Evolutionary conservation across 2,888 invertebrate species (phyloP), one percentile per base, ranked within the genome.

Genomic region (Aphidius colemani): DNA sequence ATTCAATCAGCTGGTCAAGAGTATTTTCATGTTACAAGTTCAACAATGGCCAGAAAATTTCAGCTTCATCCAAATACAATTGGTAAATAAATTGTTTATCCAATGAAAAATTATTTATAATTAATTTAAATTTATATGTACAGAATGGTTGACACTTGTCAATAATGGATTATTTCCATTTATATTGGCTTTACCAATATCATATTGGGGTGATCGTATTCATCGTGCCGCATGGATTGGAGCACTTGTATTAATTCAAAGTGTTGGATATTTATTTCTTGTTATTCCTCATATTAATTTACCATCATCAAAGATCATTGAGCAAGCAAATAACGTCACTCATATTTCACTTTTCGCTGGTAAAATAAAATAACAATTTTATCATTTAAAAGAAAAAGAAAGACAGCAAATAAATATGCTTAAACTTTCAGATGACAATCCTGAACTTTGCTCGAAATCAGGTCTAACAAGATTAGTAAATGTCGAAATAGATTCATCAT

Each of bases 201-300:
- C 87, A 7, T 87, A 87, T 71, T 88, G 85, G 85, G 87, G 88
- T 1, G 85, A 87, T 67, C 83, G 84, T 74, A 83, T 86, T 46
- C 88, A 88, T 74, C 83, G 87, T 62, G 84, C 85, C 39, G 84
- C 85, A 6, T 89, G 88, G 88, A 78, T 88, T 7, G 87, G 87
- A 53, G 85, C 84, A 5, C 76, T 86, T 2, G 81, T 85, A 6
- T 85, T 88, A 65, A 71, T 87, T 30, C 86, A 88, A 71, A 83
- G 86, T 1, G 76, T 82, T n/a, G 77, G 84, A 9, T 85, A 84
- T 66, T 73, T 86, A 39, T 67, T 84, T 11, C 76, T 87, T 13
- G 82, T 87, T 40, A 84, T 88, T 67, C 88, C 88, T 7, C 85
- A 87, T 66, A 79, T 87, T 40, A 84, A 85, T 51, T 83, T 85